Percentiles rank a stretch among this genome's conserved stretches.
These are phyloP conservation scores for Acanthisitta chloris DNA, from an alignment of 2,113 vertebrate genomes.

Conservation along the genomic window DNA sequence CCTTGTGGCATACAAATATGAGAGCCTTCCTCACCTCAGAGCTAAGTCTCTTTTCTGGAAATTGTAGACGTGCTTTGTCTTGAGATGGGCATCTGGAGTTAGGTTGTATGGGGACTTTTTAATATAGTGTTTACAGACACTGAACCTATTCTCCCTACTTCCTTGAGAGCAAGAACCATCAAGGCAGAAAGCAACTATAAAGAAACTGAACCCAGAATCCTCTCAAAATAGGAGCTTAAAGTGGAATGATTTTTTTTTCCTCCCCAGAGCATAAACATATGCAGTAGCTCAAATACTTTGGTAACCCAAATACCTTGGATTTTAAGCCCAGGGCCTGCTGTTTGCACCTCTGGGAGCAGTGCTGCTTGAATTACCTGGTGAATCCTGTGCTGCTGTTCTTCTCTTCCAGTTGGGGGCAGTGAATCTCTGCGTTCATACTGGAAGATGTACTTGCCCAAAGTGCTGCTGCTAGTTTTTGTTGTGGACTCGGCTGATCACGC, in stretches of 20 bases:
- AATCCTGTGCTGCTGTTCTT: background rate
- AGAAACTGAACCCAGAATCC: background rate
- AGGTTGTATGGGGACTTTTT: background rate
- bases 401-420: slow-evolving; percentile 84
- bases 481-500: slow-evolving; percentile 84
- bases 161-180: background rate
- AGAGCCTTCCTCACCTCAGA: background rate
- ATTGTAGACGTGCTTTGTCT: background rate
- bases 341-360: background rate
- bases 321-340: background rate
- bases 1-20: background rate
- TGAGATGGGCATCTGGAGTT: background rate
- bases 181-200: background rate
- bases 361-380: background rate
- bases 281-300: background rate
- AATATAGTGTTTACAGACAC: background rate
- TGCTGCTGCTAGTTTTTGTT: slow-evolving; percentile 86
- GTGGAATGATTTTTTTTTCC: background rate
- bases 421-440: slow-evolving; percentile 85
- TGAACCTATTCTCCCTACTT: background rate
- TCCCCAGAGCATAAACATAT: background rate
- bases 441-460: slow-evolving; percentile 82
- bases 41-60: background rate
- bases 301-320: background rate
- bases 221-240: background rate